Conservation (phyloP, 2,888 invertebrate genomes). For the Petrolisthes manimaculis region DNA sequence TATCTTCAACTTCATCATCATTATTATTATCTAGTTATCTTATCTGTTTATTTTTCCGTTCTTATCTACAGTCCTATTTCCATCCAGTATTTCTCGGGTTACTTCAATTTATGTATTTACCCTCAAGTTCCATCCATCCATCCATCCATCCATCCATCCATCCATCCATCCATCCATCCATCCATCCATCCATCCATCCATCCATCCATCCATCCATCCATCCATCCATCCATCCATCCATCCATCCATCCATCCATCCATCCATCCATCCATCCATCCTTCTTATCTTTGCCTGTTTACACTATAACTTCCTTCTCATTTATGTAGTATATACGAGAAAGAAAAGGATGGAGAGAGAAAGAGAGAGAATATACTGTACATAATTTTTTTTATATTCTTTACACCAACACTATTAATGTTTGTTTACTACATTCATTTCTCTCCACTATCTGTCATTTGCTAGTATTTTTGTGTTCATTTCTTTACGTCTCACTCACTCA, state of each 20-base stretch:
- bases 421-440: too few relatives aligned
- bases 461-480: too few relatives aligned
- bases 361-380: background rate
- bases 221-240: too few relatives aligned
- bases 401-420: too few relatives aligned
- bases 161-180: too few relatives aligned
- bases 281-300: background rate
- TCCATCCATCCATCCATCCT: background rate
- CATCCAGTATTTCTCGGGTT: background rate
- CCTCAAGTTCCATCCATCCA: too few relatives aligned
- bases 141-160: too few relatives aligned
- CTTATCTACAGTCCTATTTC: background rate
- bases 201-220: too few relatives aligned
- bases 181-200: too few relatives aligned
- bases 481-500: too few relatives aligned
- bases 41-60: background rate
- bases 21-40: background rate
- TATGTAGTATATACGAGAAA: background rate
- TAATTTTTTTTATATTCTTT: too few relatives aligned
- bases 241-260: background rate
- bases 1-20: background rate
- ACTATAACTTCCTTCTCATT: background rate
- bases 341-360: background rate
- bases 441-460: too few relatives aligned
- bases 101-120: background rate